A percentile compares a stretch with the other conserved stretches of the same genome.
phyloP scores from a whole-genome alignment of 2,797 vertebrate species.

The Sebastes steindachneri region DNA sequence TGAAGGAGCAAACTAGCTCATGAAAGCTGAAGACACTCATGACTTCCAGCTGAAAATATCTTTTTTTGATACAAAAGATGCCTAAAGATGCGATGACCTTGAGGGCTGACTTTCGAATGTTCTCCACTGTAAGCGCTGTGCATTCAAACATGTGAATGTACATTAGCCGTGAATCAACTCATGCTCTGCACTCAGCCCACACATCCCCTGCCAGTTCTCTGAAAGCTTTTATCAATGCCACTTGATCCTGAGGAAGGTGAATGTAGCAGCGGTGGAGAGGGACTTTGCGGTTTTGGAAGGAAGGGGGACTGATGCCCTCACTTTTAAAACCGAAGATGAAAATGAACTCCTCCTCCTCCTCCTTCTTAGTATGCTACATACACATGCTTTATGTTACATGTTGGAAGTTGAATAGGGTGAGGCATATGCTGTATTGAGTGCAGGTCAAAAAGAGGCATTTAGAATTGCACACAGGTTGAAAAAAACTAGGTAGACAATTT shows the following conservation, averaged over 20 bases:
- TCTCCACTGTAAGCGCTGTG: background rate
- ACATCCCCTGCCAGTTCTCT: conserved; percentile 37
- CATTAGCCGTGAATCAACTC: conserved; percentile 12
- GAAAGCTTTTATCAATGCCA: conserved; percentile 78
- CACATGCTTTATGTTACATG: conserved; percentile 17
- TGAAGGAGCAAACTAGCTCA: conserved; percentile 6
- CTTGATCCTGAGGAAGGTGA: conserved; percentile 66
- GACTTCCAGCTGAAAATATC: background rate
- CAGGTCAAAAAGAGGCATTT: background rate
- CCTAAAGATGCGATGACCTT: background rate
- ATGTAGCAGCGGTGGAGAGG: conserved; percentile 44
- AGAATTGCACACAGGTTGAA: background rate
- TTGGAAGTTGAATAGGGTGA: background rate
- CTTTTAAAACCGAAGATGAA: conserved; percentile 53
- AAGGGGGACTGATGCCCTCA: conserved; percentile 11
- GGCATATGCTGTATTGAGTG: conserved; percentile 1
- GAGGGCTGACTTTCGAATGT: background rate
- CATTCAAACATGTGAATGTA: conserved; percentile 26
- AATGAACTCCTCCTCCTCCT: background rate
- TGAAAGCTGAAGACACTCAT: background rate
- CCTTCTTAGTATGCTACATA: background rate
- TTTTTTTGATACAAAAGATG: background rate
- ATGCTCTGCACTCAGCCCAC: conserved; percentile 29
- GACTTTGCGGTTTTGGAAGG: conserved; percentile 74
- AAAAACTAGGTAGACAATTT: background rate